Evolutionary conservation across 2,797 vertebrate species (phyloP).

Genomic region (Myotis findleyi): DNA sequence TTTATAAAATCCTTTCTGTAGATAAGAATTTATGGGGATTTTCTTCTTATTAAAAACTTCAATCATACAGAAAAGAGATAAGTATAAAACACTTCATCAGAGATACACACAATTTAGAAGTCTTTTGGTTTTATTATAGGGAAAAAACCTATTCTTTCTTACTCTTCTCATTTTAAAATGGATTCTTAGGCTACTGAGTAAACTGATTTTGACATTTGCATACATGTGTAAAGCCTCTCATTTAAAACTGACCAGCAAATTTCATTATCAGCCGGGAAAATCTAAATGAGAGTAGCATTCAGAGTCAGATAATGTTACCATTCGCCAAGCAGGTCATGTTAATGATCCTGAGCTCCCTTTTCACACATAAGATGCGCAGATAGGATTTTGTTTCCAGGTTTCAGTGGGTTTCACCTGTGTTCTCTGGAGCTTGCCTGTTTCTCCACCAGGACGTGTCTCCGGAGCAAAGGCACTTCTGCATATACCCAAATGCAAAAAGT

Average conservation of each 20-base stretch:
- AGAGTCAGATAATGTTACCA: background rate
- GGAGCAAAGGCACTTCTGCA: background rate
- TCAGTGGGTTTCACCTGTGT: background rate
- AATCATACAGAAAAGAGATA: background rate
- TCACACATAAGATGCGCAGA: background rate
- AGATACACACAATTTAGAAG: background rate
- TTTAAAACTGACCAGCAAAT: background rate
- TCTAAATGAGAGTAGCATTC: background rate
- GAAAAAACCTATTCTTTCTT: background rate
- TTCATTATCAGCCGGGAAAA: background rate
- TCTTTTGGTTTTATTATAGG: background rate
- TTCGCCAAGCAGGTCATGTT: background rate
- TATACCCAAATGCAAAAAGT: background rate
- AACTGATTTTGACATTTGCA: background rate
- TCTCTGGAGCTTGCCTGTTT: background rate
- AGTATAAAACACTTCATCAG: background rate
- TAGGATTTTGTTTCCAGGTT: background rate
- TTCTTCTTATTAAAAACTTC: background rate
- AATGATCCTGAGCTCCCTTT: background rate
- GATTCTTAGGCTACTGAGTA: background rate
- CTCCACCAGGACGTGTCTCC: background rate
- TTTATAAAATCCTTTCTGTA: constrained; percentile 11
- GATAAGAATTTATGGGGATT: background rate
- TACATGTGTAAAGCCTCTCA: background rate
- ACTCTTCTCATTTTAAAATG: constrained; percentile 24